Conservation (phyloP, 2,888 invertebrate genomes). For the Blastobasis adustella region DNA sequence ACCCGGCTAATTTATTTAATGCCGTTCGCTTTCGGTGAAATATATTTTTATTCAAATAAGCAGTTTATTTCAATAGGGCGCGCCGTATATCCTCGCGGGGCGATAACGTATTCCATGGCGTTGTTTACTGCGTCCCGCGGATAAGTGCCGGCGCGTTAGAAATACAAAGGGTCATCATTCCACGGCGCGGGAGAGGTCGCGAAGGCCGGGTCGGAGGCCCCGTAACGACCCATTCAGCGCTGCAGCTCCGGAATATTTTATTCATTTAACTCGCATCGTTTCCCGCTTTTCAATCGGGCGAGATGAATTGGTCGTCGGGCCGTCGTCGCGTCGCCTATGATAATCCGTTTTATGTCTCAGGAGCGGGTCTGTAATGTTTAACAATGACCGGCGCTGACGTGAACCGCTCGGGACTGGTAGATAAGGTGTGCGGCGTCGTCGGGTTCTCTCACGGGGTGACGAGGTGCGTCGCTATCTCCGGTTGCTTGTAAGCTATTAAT, state of each 20-base stretch:
- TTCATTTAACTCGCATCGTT: slow-evolving; percentile 32
- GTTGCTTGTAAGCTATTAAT: slow-evolving; percentile 53
- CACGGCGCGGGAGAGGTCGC: slow-evolving; percentile 30
- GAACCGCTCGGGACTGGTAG: slow-evolving; percentile 8
- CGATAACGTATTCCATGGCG: not conserved
- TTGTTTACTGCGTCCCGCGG: slow-evolving; percentile 2
- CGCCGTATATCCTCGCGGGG: not conserved
- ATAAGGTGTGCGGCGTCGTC: slow-evolving; percentile 15
- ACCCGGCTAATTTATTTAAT: not conserved
- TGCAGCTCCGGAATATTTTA: slow-evolving; percentile 44
- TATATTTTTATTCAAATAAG: slow-evolving; percentile 1
- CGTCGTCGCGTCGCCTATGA: slow-evolving; percentile 18
- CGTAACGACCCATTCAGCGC: slow-evolving; percentile 56
- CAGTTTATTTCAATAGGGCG: not conserved
- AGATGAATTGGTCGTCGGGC: slow-evolving; percentile 25
- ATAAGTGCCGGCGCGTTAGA: slow-evolving; percentile 18
- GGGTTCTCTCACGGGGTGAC: slow-evolving; percentile 34
- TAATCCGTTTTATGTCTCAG: slow-evolving; percentile 29
- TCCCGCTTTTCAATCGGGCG: slow-evolving; percentile 20
- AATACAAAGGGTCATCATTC: slow-evolving; percentile 42
- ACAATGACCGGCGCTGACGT: not conserved
- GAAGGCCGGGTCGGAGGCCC: slow-evolving; percentile 23
- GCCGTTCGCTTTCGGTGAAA: not conserved
- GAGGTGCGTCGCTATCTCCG: slow-evolving; percentile 31
- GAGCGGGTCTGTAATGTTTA: not conserved